These are phyloP conservation scores for Hypsibius dujardini DNA, from an alignment of 1,140 invertebrate genomes.

Conservation along the genomic window DNA sequence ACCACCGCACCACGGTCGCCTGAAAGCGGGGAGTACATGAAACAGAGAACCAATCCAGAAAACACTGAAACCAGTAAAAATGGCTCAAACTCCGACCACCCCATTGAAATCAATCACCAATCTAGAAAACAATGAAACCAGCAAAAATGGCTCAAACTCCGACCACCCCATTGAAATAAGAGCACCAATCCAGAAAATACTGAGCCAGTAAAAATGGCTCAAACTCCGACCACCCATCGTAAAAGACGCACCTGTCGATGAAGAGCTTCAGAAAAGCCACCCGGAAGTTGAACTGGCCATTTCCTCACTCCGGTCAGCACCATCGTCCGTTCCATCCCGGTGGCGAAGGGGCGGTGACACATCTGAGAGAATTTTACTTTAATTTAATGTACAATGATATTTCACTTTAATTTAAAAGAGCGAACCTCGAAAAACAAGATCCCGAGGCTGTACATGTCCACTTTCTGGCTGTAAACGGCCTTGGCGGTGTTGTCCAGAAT, in stretches of 20 bases:
- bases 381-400: slow-evolving; percentile 34
- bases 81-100: too few species aligned
- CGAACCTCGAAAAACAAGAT: slow-evolving; percentile 66
- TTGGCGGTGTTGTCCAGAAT: slow-evolving; percentile 45
- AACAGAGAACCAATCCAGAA: slow-evolving; percentile 11
- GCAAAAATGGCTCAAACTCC: too few species aligned
- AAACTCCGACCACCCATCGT: too few species aligned
- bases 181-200: too few species aligned
- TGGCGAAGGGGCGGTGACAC: slow-evolving; percentile 60
- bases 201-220: too few species aligned
- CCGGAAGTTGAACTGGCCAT: slow-evolving; percentile 47
- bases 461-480: slow-evolving; percentile 71
- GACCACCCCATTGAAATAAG: too few species aligned
- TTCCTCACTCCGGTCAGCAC: slow-evolving; percentile 50
- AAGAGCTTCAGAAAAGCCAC: slow-evolving; percentile 39
- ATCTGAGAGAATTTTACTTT: slow-evolving; percentile 51
- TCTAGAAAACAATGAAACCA: too few species aligned
- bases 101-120: too few species aligned
- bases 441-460: slow-evolving; percentile 76
- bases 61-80: too few species aligned
- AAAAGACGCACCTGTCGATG: slow-evolving; percentile 30
- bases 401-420: slow-evolving; percentile 21
- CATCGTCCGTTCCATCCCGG: slow-evolving; percentile 69
- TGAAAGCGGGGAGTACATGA: slow-evolving; percentile 26
- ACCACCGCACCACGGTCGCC: slow-evolving; percentile 43